Evolutionary conservation across 2,113 vertebrate species (phyloP), one percentile per base, ranked within the genome.

Genomic region (Thinocorus orbignyianus): DNA sequence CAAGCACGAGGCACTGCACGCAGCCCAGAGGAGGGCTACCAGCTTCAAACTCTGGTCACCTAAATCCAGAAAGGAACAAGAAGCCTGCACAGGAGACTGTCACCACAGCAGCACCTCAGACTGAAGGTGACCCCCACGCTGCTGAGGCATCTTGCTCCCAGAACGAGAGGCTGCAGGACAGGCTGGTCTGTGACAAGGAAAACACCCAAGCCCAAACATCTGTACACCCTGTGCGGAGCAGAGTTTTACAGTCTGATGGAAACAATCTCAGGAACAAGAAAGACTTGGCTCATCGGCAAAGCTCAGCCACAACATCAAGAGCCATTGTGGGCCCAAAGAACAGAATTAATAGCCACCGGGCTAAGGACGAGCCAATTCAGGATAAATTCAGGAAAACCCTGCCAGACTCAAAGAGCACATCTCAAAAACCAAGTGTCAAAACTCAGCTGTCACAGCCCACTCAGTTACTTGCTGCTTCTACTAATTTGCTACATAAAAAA

Each of bases 121-220:
- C 61, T 44, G 37, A 17, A 48, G 39, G 22, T 13, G 71, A 22
- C 13, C 25, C 4, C 14, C 7, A 8, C 8, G 2, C 5, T 30
- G 25, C 18, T 7, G 24, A 49, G 14, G 24, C 39, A 48, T 16
- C 55, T 33, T 10, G 33, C 19, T 68, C 39, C 28, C 55, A 30
- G 8, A 30, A 7, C 13, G 24, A 81, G 23, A 41, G 12, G 31
- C 60, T 74, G 70, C 52, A 42, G 35, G 92, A 91, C 35, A 92
- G 88, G 71, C 39, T 37, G 1, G 61, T 54, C 19, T 33, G 48
- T 35, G 25, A 62, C 81, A 97, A 97, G 66, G 97, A 98, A n/a
- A 98, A 97, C 6, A 4, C 90, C 4, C 5, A 3, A 16, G 90
- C 81, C 20, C 49, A 0, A 41, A 9, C 15, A 13, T 31, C 70